Base-by-base conservation (phyloP, 2,888 invertebrate species). In the Allacma fusca region DNA sequence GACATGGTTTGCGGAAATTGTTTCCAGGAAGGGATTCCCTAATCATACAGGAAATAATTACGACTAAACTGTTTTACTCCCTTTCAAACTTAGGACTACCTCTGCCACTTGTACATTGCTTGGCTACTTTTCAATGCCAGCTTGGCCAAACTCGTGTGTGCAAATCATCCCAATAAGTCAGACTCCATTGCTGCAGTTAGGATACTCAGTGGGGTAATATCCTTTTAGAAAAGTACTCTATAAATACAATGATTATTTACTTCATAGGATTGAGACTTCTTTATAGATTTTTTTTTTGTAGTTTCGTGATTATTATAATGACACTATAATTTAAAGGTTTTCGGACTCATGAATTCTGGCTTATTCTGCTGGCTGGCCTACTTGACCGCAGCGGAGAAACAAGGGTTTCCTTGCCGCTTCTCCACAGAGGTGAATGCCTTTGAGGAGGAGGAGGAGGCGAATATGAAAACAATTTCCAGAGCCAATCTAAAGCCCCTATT, bases 41-140 rank as follows among this genome's bases (percentile, higher is more conserved):
- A 40, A 40, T 40, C 13, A 40, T 40, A 13, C 40, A 40, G 13
- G 7, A 40, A 40, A 9, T 40, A 40, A 9, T 40, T 9, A 9
- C 40, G 13, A 40, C 5, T 40, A 9, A 40, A n/a, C n/a, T n/a
- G n/a, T n/a, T n/a, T n/a, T n/a, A n/a, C n/a, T 43, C 50, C 12
- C 43, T 71, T 24, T 26, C 12, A 13, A 34, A 26, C 12, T 1
- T 29, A 76, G 68, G 76, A 76, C 62, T 76, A 34, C 44, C 26
- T 28, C 5, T 23, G 21, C 4, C 76, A 76, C 28, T 28, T 69
- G 21, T 76, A 69, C 69, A 57, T 28, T 1, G 40, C 34, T 2
- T 69, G 68, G 69, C 68, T 76, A 26, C 59, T 76, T 13, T 57
- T 76, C 16, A 76, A 76, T 50, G 43, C 76, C 1, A 69, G 69